Base-by-base conservation (phyloP, 2,797 vertebrate species). In the Muraenolepis orangiensis region DNA sequence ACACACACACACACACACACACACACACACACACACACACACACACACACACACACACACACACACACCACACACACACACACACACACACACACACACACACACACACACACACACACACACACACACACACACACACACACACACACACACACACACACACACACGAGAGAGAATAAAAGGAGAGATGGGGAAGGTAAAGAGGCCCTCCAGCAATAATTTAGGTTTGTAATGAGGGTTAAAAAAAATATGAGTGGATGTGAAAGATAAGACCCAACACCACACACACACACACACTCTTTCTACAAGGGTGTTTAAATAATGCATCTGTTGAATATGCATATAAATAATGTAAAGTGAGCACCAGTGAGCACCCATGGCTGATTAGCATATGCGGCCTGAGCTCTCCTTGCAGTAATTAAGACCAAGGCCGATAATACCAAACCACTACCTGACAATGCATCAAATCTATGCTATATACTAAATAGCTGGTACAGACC, bases 161-260 rank as follows among this genome's bases (percentile, higher is more conserved):
- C n/a, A n/a, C n/a, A 66, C 40, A 67, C 74, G 77, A 28, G 75
- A 64, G 68, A 18, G 64, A 16, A 16, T 66, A 66, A 14, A 66
- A 66, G 31, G 30, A 51, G 57, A 42, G 69, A 36, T 57, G 57
- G 29, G 57, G 69, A 38, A 30, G 87, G 57, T 31, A 31, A 14
- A 67, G 66, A 18, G 64, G 28, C 66, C 66, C 66, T 31, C 28
- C 66, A 67, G 30, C 14, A 64, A 11, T 6, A 0, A 64, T 64
- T 26, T 26, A 10, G 57, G 26, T 64, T 64, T 64, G 8, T 67
- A 95, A 96, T 93, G 91, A 92, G 89, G 84, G 84, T 83, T 84
- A 87, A 85, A 82, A 86, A 90, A 90, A 87, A n/a, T n/a, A n/a
- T 82, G 38, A 40, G 69, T 72, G 76, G 74, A 38, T 40, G n/a